Percentiles rank a stretch among this genome's conserved stretches.
Evolutionary conservation across 2,797 vertebrate species (phyloP).

Genomic region (Acrossocheilus fasciatus): DNA sequence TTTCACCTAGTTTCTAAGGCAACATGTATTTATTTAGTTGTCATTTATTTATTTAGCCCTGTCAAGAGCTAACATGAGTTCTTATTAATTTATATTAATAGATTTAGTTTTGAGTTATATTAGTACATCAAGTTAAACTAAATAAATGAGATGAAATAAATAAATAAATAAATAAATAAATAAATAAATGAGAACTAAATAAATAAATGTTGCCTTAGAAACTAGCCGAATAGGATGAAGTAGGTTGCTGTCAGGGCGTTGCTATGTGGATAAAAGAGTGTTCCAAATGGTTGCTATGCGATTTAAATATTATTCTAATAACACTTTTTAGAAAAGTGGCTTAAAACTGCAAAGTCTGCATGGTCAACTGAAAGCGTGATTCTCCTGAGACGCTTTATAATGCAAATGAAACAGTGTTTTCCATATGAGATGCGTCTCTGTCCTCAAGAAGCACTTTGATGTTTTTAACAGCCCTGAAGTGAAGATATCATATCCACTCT

Average conservation of each 20-base stretch:
- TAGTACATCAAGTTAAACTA: too few relatives aligned
- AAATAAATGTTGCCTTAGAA: too few relatives aligned
- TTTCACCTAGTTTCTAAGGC: not conserved
- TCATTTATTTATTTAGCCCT: not conserved
- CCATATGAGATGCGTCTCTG: not conserved
- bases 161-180: too few relatives aligned
- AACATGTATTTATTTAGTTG: not conserved
- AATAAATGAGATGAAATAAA: too few relatives aligned
- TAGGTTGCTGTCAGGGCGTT: not conserved
- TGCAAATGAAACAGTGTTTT: constrained; percentile 28
- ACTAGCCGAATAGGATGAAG: not conserved
- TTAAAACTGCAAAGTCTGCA: not conserved
- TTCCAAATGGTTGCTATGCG: not conserved
- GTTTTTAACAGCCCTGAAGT: constrained; percentile 14
- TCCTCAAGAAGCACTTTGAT: constrained; percentile 28
- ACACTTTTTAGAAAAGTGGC: not conserved
- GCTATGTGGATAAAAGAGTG: not conserved
- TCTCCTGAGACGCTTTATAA: not conserved
- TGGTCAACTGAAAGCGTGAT: not conserved
- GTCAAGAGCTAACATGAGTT: too few relatives aligned
- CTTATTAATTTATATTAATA: too few relatives aligned
- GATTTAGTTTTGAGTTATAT: too few relatives aligned
- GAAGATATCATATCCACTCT: not conserved
- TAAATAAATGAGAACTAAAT: too few relatives aligned
- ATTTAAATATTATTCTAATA: not conserved